Base-by-base conservation (phyloP, 2,888 invertebrate genomes). In the Hydrotaea diabolus region DNA sequence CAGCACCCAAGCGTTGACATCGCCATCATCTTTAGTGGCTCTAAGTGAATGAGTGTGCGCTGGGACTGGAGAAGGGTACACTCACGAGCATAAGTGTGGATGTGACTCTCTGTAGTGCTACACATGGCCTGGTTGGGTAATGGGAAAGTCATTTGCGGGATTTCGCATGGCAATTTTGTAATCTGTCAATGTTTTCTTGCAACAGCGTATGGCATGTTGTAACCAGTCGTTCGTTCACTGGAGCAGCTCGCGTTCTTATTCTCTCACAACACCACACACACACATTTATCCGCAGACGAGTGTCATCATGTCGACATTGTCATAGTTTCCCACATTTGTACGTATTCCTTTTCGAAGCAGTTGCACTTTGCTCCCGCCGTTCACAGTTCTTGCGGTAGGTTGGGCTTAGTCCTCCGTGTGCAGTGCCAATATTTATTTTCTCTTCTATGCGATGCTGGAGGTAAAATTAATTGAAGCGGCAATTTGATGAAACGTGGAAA, bases 371-470 rank as follows among this genome's bases (percentile, higher is more conserved):
- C 46, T 59, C 46, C 26, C 21, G 36, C 69, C 66, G 66, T 76
- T 79, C 75, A 53, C 77, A 74, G 66, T 73, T 73, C 73, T 46
- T 57, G 21, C 69, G 69, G 59, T 64, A 43, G 53, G 46, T 26
- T 49, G 55, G 4, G 13, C 39, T 39, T 39, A 8, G 39, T 13
- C 19, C 21, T 26, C 69, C 17, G 62, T 64, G 31, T 71, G 23
- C 17, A 23, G 17, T 15, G 31, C 36, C 36, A 62, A 31, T 53
- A 66, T 81, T 64, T 53, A 76, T 74, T 82, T 77, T 71, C 74
- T 77, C 82, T 85, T 85, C 85, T 80, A 64, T 85, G 85, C 85
- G 77, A 64, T 85, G 85, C 85, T 85, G 85, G 85, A 82, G 85
- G 85, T 77, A 85, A 77, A 62, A 83, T 73, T 73, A 53, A 49